phyloP scores from a whole-genome alignment of 2,797 vertebrate genomes.

The Melanotaenia pygmaea region DNA sequence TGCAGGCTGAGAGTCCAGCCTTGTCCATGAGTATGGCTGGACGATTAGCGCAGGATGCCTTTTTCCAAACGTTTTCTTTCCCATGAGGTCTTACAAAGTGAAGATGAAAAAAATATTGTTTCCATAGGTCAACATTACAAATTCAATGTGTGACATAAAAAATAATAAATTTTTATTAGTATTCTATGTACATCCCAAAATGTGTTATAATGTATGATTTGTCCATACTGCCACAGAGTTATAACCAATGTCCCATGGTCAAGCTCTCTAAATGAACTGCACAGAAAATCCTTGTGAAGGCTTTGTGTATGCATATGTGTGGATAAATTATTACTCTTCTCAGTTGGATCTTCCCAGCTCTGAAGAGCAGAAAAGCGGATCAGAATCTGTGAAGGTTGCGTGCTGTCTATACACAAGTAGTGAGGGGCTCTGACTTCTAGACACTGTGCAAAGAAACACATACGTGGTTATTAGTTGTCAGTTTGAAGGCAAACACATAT shows the following conservation, averaged over 20 bases:
- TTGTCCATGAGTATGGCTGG: slow-evolving; percentile 84
- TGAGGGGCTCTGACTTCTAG: slow-evolving; percentile 80
- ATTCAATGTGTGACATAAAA: background rate
- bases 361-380: slow-evolving; percentile 90
- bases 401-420: slow-evolving; percentile 90
- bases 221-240: background rate
- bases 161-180: background rate
- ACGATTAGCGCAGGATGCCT: slow-evolving; percentile 75
- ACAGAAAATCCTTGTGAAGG: slow-evolving; percentile 9
- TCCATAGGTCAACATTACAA: background rate
- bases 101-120: background rate
- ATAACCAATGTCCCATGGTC: background rate
- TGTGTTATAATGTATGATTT: background rate
- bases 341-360: slow-evolving; percentile 79
- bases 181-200: background rate
- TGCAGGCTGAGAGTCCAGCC: slow-evolving; percentile 70
- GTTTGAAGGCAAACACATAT: slow-evolving; percentile 16
- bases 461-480: slow-evolving; percentile 32
- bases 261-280: background rate
- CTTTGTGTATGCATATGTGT: background rate
- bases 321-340: slow-evolving; percentile 63
- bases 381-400: slow-evolving; percentile 87
- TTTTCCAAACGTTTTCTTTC: slow-evolving; percentile 48
- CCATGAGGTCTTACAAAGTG: slow-evolving; percentile 33
- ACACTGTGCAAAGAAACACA: slow-evolving; percentile 61